Base-by-base conservation (phyloP, 2,888 invertebrate species). In the Meteorus colon region DNA sequence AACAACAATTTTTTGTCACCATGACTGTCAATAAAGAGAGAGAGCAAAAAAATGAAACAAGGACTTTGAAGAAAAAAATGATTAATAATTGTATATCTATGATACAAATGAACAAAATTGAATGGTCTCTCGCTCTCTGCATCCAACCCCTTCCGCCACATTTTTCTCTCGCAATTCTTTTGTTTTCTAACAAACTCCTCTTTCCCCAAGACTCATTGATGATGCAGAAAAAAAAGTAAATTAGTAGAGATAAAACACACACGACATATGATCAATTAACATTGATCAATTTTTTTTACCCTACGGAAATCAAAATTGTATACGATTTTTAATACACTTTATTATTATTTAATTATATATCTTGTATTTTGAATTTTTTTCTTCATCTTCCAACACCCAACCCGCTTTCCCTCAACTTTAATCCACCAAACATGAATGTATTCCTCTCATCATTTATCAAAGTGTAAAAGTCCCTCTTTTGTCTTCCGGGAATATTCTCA, bases 261-360 rank as follows among this genome's bases (percentile, higher is more conserved):
- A 59, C 34, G 27, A n/a, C 19, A 62, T n/a, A n/a, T 59, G 60
- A 37, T 59, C 37, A 16, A 27, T 60, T 24, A n/a, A 41, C 5
- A 41, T 45, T 34, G 48, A 68, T 31, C 45, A 55, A 24, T 37
- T 66, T 62, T 55, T 68, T 67, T 68, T 73, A 76, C 68, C 68
- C 73, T 78, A 79, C 74, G 84, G 84, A 86, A 87, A 87, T 87
- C 86, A 86, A 87, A 88, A 88, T 87, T 88, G 88, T 88, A 88
- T 88, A 88, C 88, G 88, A 88, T 85, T 88, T 88, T 88, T 88
- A 88, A 88, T 88, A 88, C 86, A 88, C 82, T 87, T 87, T 87
- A 88, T 87, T 88, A 88, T 88, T 88, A 88, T 88, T 88, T 88
- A 87, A 82, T 79, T 78, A 48, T 67, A 59, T 71, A 80, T 45